A percentile compares a stretch with the other conserved stretches of the same genome.
Conservation (phyloP, 2,888 invertebrate genomes). For the Philonicus albiceps region DNA sequence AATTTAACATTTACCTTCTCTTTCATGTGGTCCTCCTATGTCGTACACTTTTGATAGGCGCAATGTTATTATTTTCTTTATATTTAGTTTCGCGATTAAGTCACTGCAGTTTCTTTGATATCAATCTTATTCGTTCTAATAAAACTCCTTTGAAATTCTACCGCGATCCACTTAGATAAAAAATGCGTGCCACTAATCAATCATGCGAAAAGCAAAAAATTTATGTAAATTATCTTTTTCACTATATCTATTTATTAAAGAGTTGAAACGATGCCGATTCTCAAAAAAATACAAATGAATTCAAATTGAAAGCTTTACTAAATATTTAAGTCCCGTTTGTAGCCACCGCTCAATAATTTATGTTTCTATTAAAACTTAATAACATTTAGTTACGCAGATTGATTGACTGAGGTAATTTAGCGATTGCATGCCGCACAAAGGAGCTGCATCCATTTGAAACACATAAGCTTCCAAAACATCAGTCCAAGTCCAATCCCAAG, state of each 20-base stretch:
- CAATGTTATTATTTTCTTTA: not conserved
- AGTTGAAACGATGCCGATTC: not conserved
- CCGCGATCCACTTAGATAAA: not conserved
- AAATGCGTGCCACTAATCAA: constrained; percentile 40
- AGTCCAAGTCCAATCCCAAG: not conserved
- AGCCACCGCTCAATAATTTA: not conserved
- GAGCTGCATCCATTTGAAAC: not conserved
- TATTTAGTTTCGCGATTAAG: not conserved
- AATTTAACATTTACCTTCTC: not conserved
- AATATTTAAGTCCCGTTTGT: not conserved
- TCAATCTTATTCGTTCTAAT: not conserved
- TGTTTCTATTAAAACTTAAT: not conserved
- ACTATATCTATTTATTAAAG: not conserved
- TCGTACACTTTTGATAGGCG: not conserved
- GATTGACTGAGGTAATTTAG: not conserved
- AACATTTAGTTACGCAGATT: not conserved
- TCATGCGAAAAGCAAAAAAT: not conserved
- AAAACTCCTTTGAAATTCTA: not conserved
- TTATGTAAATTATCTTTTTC: not conserved
- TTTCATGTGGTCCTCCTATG: not conserved
- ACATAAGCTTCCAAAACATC: not conserved
- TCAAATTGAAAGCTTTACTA: not conserved
- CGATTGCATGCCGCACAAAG: not conserved
- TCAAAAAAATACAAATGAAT: not conserved
- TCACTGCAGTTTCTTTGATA: not conserved